phyloP scores from a whole-genome alignment of 92 coral and sea anemone genomes.

The Plumapathes pennacea region DNA sequence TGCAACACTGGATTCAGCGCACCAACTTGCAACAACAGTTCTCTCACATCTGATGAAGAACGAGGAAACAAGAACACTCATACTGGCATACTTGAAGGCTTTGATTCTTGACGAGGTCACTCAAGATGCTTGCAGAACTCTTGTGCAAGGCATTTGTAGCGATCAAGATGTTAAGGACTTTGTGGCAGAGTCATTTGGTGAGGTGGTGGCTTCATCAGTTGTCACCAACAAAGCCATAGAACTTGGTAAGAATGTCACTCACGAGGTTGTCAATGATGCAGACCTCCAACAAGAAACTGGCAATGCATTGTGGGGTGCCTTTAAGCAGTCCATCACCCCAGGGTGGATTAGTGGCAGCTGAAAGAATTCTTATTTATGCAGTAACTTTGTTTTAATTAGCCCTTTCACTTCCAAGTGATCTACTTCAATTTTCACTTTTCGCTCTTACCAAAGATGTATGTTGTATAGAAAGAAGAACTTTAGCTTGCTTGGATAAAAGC shows the following conservation, averaged over 20 bases:
- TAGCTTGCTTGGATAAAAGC: too few species aligned
- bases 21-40: slow-evolving; percentile 67
- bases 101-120: slow-evolving; percentile 78
- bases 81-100: slow-evolving; percentile 65
- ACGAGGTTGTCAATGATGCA: slow-evolving; percentile 80
- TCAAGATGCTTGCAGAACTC: slow-evolving; percentile 57
- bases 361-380: too few species aligned
- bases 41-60: slow-evolving; percentile 48
- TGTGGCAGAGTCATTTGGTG: slow-evolving; percentile 81
- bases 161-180: slow-evolving; percentile 78
- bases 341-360: slow-evolving; percentile 66
- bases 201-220: slow-evolving; percentile 76
- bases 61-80: slow-evolving; percentile 42
- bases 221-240: slow-evolving; percentile 80
- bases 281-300: slow-evolving; percentile 86
- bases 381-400: too few species aligned
- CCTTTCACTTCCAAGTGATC: too few species aligned
- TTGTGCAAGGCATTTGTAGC: slow-evolving; percentile 58
- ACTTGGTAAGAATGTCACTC: slow-evolving; percentile 85
- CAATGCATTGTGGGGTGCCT: slow-evolving; percentile 84
- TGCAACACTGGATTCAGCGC: slow-evolving; percentile 64
- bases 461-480: too few species aligned
- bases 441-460: too few species aligned
- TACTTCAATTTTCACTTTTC: too few species aligned
- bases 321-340: slow-evolving; percentile 83